phyloP scores from a whole-genome alignment of 2,888 invertebrate species.

The Hetaerina titia region DNA sequence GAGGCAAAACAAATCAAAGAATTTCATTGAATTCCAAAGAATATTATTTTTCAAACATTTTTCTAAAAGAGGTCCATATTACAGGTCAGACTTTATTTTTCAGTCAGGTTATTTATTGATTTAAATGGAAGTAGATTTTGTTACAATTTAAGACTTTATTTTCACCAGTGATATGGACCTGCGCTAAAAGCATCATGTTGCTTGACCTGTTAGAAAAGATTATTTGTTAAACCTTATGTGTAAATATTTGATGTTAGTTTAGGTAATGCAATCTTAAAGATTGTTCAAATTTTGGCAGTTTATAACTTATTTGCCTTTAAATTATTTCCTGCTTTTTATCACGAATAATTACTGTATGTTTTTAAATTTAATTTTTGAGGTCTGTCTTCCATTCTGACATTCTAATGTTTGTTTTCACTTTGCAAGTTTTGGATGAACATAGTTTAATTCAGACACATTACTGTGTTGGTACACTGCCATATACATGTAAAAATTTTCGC shows the following conservation, averaged over 20 bases:
- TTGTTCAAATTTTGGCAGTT: background rate
- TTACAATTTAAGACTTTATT: background rate
- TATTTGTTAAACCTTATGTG: background rate
- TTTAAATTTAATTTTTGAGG: background rate
- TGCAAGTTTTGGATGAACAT: background rate
- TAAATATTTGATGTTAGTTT: background rate
- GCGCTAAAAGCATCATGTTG: background rate
- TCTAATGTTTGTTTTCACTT: background rate
- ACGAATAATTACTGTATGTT: background rate
- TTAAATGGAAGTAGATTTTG: background rate
- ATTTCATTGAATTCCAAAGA: background rate
- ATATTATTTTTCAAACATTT: background rate
- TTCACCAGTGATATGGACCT: background rate
- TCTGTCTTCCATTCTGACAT: background rate
- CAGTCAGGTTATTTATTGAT: background rate
- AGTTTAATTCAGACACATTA: background rate
- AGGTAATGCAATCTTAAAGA: background rate
- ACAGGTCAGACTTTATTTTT: background rate
- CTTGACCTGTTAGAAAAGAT: background rate
- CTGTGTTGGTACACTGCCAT: background rate
- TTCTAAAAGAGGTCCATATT: background rate
- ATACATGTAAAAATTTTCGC: background rate
- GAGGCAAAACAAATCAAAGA: background rate
- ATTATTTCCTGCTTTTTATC: background rate
- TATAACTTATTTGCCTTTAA: background rate